Evolutionary conservation across 2,888 invertebrate genomes (phyloP).

Genomic region (Metallyticus violacea): DNA sequence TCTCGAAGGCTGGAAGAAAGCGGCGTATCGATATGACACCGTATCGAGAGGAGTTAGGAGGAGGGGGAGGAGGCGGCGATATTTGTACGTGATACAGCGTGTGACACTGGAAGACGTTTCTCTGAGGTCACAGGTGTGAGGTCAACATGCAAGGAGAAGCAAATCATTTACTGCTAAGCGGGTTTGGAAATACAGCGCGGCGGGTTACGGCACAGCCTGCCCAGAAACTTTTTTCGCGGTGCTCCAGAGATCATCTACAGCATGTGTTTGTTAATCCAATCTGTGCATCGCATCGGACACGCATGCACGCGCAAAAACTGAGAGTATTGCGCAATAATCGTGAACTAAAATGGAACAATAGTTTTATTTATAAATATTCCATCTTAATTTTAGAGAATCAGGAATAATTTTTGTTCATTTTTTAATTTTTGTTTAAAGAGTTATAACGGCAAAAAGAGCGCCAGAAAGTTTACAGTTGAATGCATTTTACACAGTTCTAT

Average conservation of each 20-base stretch:
- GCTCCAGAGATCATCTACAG: background rate
- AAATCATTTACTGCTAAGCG: background rate
- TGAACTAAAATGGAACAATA: background rate
- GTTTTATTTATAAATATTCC: background rate
- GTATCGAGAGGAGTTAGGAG: background rate
- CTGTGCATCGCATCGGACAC: background rate
- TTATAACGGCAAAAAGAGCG: too few species aligned
- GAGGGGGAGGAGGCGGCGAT: background rate
- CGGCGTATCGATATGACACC: background rate
- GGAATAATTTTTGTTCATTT: too few species aligned
- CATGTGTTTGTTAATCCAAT: background rate
- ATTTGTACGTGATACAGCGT: background rate
- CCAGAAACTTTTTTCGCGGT: background rate
- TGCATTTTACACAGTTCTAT: too few species aligned
- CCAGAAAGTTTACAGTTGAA: too few species aligned
- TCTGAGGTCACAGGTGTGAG: background rate
- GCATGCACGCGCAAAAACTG: background rate
- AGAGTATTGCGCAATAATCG: too few species aligned
- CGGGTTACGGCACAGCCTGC: background rate
- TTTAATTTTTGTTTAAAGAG: too few species aligned
- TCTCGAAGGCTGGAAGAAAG: background rate
- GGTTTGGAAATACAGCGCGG: background rate
- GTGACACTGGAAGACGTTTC: background rate
- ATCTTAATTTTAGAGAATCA: background rate
- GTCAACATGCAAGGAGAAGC: background rate